These are phyloP conservation scores for Fissipunctia ypsillon DNA, from an alignment of 2,888 invertebrate genomes.

Conservation along the genomic window DNA sequence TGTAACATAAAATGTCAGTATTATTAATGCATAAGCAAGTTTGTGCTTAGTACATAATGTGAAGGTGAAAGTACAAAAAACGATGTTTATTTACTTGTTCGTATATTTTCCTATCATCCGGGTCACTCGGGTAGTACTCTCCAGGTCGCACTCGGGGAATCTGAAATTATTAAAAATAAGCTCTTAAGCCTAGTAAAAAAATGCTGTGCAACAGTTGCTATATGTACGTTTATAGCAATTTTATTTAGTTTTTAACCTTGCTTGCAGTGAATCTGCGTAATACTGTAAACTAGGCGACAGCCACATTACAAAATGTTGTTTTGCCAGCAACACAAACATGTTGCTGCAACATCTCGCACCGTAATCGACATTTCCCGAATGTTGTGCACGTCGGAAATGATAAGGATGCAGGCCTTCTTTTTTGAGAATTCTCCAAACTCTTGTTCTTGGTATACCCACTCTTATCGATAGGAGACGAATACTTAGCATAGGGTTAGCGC, in stretches of 20 bases:
- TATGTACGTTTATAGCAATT: not conserved
- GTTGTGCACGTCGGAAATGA: not conserved
- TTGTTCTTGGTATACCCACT: not conserved
- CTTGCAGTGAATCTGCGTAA: not conserved
- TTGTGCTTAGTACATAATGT: not conserved
- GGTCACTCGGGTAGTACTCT: constrained; percentile 89
- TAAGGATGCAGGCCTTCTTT: not conserved
- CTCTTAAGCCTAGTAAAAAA: not conserved
- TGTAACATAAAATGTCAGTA: constrained; percentile 79
- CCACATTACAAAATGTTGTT: not conserved
- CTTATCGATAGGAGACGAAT: not conserved
- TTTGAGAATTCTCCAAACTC: not conserved
- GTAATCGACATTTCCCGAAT: not conserved
- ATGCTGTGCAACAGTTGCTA: not conserved
- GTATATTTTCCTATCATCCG: constrained; percentile 91
- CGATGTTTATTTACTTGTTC: constrained; percentile 90
- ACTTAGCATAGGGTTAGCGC: not conserved
- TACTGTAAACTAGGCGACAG: not conserved
- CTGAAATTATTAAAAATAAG: constrained; percentile 68
- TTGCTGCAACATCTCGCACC: not conserved
- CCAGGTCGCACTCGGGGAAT: constrained; percentile 85
- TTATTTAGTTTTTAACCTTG: not conserved
- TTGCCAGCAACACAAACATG: not conserved
- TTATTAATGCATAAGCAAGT: not conserved
- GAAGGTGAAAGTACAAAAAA: not conserved